Base-by-base conservation (phyloP, 2,113 vertebrate genomes). In the Oophaga pumilio region DNA sequence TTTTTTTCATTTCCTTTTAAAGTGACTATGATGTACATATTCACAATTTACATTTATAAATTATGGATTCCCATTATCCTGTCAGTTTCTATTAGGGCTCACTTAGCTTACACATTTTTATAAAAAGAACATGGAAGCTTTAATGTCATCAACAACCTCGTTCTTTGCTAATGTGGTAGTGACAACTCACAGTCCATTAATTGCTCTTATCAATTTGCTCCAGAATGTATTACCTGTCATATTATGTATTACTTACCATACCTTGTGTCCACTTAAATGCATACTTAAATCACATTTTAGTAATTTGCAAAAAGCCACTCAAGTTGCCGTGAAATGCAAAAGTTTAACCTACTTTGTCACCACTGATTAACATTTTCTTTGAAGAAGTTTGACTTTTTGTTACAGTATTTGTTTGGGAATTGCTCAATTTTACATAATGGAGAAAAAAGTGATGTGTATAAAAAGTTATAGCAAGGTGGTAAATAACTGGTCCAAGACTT, bases 61-160 rank as follows among this genome's bases (percentile, higher is more conserved):
- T 74, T 74, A 74, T 74, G 71, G 71, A 74, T 74, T 49, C 10
- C 71, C 71, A 74, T 74, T 74, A 50, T 50, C 71, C 43, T 74
- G 71, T 74, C 71, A 74, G 18, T 22, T 74, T 18, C 43, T 50
- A 49, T 74, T 74, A 74, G 33, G 2, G 17, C 43, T 74, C 17
- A 74, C 22, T 71, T 71, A 71, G 2, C 14, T 71, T 33, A 28
- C 26, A 71, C 71, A 74, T 74, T 11, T 74, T 74, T 49, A 50
- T 10, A 50, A 50, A 12, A 12, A 8, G 28, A 11, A 43, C 18
- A 22, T 22, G 28, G 33, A 50, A 20, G 71, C 43, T 74, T 74
- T 74, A 74, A 74, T 74, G 71, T 50, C 71, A 74, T 50, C 71
- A 74, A 74, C 71, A 74, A 50, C 43, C 43, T 74, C 43, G 0